Conservation (phyloP, 2,797 vertebrate genomes). For the Corythornis leucogaster region DNA sequence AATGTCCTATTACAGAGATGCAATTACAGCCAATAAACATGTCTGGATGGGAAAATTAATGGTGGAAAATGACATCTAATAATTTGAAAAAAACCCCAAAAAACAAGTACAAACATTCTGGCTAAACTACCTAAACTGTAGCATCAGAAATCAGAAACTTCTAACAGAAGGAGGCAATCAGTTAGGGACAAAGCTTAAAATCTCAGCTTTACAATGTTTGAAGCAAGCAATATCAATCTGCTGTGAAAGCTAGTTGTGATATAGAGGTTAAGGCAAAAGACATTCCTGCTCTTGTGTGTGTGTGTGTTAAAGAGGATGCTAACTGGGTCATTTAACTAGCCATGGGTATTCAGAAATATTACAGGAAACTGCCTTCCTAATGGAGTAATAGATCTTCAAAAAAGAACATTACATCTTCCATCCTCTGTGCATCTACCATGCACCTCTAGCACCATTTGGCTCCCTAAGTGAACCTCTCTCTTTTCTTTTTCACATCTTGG, state of each 20-base stretch:
- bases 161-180: neutral
- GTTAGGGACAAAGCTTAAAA: neutral
- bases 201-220: neutral
- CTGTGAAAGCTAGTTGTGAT: neutral
- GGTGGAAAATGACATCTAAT: neutral
- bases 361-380: neutral
- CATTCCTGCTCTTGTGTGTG: neutral
- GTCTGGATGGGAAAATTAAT: neutral
- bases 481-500: neutral
- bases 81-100: neutral
- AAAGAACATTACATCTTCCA: neutral
- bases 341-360: neutral
- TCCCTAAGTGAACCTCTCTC: neutral
- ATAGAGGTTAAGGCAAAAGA: neutral
- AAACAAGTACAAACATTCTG: neutral
- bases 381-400: neutral
- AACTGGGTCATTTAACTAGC: neutral
- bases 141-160: neutral
- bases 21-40: neutral
- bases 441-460: neutral
- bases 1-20: neutral
- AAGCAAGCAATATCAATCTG: neutral
- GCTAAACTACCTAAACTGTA: neutral
- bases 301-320: neutral
- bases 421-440: neutral